Conservation (phyloP, 1,140 invertebrate genomes). For the Eupristina koningsbergeri region DNA sequence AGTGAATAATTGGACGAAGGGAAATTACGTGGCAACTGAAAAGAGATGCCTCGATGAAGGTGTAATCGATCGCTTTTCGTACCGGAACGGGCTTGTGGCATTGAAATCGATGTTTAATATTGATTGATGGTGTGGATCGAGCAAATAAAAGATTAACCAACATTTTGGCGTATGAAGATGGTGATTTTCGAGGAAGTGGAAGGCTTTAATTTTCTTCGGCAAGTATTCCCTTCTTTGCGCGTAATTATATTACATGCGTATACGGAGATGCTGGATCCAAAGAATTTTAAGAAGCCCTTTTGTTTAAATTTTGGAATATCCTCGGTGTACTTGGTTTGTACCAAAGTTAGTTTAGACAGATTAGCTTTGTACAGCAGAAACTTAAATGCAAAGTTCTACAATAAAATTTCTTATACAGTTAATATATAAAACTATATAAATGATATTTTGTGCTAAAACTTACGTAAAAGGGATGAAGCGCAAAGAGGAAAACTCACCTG, state of each 20-base stretch:
- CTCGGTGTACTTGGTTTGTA: background rate
- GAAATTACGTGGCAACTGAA: background rate
- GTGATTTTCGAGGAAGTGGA: background rate
- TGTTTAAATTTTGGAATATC: no score
- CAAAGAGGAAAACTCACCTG: background rate
- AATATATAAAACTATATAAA: background rate
- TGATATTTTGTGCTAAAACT: background rate
- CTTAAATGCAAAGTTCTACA: background rate
- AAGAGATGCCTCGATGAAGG: background rate
- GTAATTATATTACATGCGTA: background rate
- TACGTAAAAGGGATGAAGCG: background rate
- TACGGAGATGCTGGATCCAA: no score
- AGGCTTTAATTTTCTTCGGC: background rate
- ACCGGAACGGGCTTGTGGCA: background rate
- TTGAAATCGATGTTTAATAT: background rate
- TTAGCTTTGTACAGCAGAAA: background rate
- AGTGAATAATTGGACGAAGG: slow-evolving; percentile 30
- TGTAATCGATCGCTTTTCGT: background rate
- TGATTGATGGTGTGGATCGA: background rate
- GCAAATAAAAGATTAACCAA: background rate
- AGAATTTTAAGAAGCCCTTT: no score
- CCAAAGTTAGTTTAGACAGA: background rate
- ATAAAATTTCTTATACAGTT: background rate
- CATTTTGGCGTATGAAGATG: background rate
- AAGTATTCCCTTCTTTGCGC: background rate